Evolutionary conservation across 2,888 invertebrate species (phyloP).

Genomic region (Caenorhabditis drosophilae): DNA sequence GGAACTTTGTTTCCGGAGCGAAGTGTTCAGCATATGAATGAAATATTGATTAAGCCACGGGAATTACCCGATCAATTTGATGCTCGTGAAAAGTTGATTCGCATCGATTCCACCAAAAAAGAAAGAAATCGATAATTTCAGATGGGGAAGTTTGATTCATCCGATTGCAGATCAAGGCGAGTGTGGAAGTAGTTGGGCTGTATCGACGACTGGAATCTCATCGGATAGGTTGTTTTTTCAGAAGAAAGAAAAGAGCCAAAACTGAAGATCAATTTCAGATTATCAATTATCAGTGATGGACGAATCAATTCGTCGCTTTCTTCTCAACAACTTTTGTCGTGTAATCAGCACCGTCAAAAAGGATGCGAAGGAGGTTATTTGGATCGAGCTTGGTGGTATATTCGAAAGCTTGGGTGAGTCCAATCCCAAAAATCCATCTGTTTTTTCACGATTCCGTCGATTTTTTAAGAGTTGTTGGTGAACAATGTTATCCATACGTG

Average conservation of each 20-base stretch:
- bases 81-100: slow-evolving; percentile 73
- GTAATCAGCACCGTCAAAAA: slow-evolving; percentile 80
- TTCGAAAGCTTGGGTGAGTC: slow-evolving; percentile 77
- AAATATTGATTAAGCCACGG: slow-evolving; percentile 67
- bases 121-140: slow-evolving; percentile 6
- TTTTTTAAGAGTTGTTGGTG: slow-evolving; percentile 80
- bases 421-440: neutral
- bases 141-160: slow-evolving; percentile 80
- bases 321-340: slow-evolving; percentile 85
- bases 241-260: neutral
- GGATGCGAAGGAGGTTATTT: slow-evolving; percentile 88
- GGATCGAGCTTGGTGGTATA: slow-evolving; percentile 89
- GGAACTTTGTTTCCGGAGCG: slow-evolving; percentile 76
- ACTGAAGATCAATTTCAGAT: slow-evolving; percentile 23
- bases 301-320: slow-evolving; percentile 78
- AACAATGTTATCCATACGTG: slow-evolving; percentile 82
- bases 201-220: slow-evolving; percentile 78
- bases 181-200: slow-evolving; percentile 86
- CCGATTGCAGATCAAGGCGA: slow-evolving; percentile 76
- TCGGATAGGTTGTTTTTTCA: slow-evolving; percentile 45
- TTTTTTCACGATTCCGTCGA: neutral
- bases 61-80: slow-evolving; percentile 80
- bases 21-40: slow-evolving; percentile 74
- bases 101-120: neutral
- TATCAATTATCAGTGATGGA: slow-evolving; percentile 85